Evolutionary conservation across 2,888 invertebrate species (phyloP).

Genomic region (Allolobophora icterica): DNA sequence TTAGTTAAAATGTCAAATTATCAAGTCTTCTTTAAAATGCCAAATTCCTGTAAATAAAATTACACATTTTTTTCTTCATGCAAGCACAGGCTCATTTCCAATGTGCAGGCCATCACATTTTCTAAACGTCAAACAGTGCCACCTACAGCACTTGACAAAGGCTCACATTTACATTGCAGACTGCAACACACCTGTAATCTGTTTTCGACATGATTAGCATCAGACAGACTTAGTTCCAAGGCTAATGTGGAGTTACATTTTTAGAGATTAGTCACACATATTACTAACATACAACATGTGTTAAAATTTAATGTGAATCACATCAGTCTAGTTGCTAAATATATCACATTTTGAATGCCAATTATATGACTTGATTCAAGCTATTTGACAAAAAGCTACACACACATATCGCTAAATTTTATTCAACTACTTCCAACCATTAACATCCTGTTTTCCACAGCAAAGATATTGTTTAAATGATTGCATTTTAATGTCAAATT

Average conservation of each 20-base stretch:
- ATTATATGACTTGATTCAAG: constrained; percentile 17
- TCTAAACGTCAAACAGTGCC: not conserved
- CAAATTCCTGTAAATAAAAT: constrained; percentile 17
- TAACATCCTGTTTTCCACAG: not conserved
- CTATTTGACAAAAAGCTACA: not conserved
- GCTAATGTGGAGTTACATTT: not conserved
- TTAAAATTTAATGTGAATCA: not conserved
- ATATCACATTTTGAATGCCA: constrained; percentile 17
- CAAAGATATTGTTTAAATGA: not conserved
- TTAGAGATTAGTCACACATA: not conserved
- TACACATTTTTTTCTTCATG: not conserved
- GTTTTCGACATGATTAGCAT: not conserved
- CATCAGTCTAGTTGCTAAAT: not conserved
- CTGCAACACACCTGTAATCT: not conserved
- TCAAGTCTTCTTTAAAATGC: not conserved
- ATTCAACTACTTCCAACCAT: not conserved
- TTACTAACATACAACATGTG: not conserved
- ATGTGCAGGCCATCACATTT: not conserved
- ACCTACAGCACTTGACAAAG: not conserved
- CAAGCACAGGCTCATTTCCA: not conserved
- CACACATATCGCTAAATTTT: not conserved
- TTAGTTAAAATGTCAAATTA: constrained; percentile 11
- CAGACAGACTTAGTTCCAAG: not conserved
- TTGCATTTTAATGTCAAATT: not conserved
- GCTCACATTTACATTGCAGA: not conserved